Evolutionary conservation across 1,140 invertebrate genomes (phyloP).

Genomic region (Caenorhabditis briggsae): DNA sequence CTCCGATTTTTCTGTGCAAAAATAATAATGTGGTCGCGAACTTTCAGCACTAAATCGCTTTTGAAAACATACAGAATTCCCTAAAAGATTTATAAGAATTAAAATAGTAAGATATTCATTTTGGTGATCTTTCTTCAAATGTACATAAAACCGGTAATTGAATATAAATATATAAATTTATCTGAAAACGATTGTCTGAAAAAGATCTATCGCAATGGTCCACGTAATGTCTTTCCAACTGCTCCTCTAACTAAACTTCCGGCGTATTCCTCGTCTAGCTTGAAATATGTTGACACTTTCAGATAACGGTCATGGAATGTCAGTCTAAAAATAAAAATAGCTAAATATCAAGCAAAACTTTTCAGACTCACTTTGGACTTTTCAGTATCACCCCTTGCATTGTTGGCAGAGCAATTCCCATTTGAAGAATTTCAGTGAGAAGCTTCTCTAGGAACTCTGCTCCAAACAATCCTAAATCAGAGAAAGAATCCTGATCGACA

Average conservation of each 20-base stretch:
- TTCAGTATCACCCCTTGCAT: conserved; percentile 77
- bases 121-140: conserved; percentile 38
- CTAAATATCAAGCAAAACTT: background rate
- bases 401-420: conserved; percentile 75
- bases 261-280: conserved; percentile 76
- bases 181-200: background rate
- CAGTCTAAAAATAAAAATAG: conserved; percentile 66
- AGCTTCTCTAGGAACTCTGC: conserved; percentile 77
- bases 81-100: background rate
- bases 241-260: conserved; percentile 75
- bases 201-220: background rate
- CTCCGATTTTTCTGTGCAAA: no score
- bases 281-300: conserved; percentile 76
- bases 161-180: background rate
- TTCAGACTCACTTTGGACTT: conserved; percentile 73
- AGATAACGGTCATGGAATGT: conserved; percentile 76
- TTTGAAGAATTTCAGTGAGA: conserved; percentile 77
- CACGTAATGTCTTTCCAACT: conserved; percentile 60
- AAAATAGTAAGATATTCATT: conserved; percentile 22
- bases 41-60: no score
- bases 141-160: conserved; percentile 53
- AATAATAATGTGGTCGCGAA: no score
- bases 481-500: conserved; percentile 76
- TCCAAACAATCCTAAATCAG: conserved; percentile 76
- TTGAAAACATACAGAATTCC: no score